Base-by-base conservation (phyloP, 2,888 invertebrate species). In the Punctoribates punctum region DNA sequence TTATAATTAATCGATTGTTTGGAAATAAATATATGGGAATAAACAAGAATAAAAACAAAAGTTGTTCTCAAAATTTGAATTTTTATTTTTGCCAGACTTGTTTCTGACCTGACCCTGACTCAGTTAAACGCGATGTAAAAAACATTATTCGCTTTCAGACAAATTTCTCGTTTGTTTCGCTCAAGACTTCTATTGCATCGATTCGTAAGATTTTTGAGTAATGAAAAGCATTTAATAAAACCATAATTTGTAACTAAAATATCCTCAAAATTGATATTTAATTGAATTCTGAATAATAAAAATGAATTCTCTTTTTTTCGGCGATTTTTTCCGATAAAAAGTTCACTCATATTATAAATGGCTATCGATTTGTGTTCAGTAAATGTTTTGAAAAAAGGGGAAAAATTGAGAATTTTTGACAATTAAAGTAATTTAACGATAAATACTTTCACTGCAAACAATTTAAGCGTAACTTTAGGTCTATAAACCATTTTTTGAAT, bases 51-150 rank as follows among this genome's bases (percentile, higher is more conserved):
- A 29, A 38, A 17, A 38, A 34, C 15, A 15, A 60, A 60, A 67
- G 17, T 17, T 38, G 38, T 67, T 34, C 8, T 67, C 9, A 38
- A 38, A 38, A 9, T 38, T 11, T 67, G 60, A 5, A 42, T 42
- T 42, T 42, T 42, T 42, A 42, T 42, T 42, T 42, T 42, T 42
- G 60, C n/a, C 20, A 67, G 65, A 72, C 72, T 72, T 67, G 8
- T 25, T 25, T 27, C 46, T 72, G 72, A 72, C 72, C 42, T 48
- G 72, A 72, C 72, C 72, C 72, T 72, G 72, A 72, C 72, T 72
- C 25, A 72, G 8, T 48, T 72, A 48, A 17, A 48, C 20, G 11
- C 20, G 11, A 38, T 38, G 27, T 11, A 11, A 67, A 67, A 34
- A 67, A 67, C 65, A 67, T n/a, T 29, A 38, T 38, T 67, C 38